Base-by-base conservation (phyloP, 2,113 vertebrate genomes). In the Orcinus orca region DNA sequence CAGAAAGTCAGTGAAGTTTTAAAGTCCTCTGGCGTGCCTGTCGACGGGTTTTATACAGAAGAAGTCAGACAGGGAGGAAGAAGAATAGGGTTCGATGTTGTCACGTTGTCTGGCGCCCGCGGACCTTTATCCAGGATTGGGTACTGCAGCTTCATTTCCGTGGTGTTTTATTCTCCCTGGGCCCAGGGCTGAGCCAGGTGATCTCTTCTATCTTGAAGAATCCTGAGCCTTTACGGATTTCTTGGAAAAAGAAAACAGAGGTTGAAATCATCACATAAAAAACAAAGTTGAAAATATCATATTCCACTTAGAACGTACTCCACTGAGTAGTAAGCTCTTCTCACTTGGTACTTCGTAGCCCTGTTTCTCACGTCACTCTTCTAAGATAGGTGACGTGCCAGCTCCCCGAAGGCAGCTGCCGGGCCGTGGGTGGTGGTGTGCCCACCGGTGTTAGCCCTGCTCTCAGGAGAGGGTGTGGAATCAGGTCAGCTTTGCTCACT, bases 11-110 rank as follows among this genome's bases (percentile, higher is more conserved):
- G 98, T 92, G 99, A 99, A 60, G 98, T 98, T 26, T 95, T 99
- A 1, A 98, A 98, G 96, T 98, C 99, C 9, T 98, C 98, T 0
- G 99, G 99, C 0, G 25, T 99, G 94, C 95, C 98, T 14, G 94
- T 99, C 11, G 99, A 99, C 91, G 99, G 99, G n/a, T 99, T 99
- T 98, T 99, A 99, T 98, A 99, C 99, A 0, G 99, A 99, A 95
- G 99, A 99, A 98, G 99, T 99, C 95, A 98, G 99, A 93, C 98
- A 99, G 93, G 98, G 98, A 68, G 99, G 99, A 83, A 99, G 99
- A 84, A 99, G 99, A 98, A 98, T 99, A 33, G 99, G 99, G 96
- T 99, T 99, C 97, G 99, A 99, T 98, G 99, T 99, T 4, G 99
- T 99, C 98, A 99, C 99, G 2, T 86, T 99, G 94, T 98, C 99